These are phyloP conservation scores for Dendrolimus kikuchii DNA, from an alignment of 1,140 invertebrate genomes.

Conservation along the genomic window DNA sequence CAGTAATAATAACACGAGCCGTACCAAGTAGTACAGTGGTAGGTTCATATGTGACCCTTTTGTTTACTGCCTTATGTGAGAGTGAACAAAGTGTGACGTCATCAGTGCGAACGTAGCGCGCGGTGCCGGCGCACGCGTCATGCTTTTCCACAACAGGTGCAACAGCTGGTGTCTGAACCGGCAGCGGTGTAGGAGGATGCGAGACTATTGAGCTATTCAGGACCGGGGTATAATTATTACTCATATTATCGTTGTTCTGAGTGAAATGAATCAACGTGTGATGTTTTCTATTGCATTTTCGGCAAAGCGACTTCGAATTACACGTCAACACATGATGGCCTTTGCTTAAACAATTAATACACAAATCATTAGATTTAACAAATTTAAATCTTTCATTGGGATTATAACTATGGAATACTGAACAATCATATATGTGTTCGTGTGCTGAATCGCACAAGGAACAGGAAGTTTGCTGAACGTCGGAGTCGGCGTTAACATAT, in stretches of 20 bases:
- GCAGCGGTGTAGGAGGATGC: constrained; percentile 20
- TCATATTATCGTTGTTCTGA: constrained; percentile 15
- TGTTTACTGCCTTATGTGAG: no score
- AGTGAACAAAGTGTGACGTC: constrained; percentile 1
- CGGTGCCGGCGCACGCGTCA: constrained; percentile 76
- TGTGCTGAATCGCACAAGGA: no score
- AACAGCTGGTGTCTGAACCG: constrained; percentile 52
- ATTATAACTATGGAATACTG: no score
- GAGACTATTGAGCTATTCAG: not conserved
- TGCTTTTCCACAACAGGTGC: no score
- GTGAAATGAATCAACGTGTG: constrained; percentile 6
- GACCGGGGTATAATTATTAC: not conserved
- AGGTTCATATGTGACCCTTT: no score
- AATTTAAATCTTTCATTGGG: no score
- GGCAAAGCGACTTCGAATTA: constrained; percentile 48
- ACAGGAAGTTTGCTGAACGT: no score
- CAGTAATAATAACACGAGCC: constrained; percentile 10
- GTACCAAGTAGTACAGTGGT: constrained; percentile 10
- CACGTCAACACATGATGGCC: constrained; percentile 59
- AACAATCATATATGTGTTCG: no score
- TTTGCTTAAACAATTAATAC: constrained; percentile 4
- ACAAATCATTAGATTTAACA: constrained; percentile 1
- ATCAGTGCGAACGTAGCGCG: constrained; percentile 73
- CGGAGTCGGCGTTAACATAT: no score
- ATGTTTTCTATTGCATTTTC: constrained; percentile 1